Evolutionary conservation across 2,888 invertebrate species (phyloP).

Genomic region (Apodemia duryi): DNA sequence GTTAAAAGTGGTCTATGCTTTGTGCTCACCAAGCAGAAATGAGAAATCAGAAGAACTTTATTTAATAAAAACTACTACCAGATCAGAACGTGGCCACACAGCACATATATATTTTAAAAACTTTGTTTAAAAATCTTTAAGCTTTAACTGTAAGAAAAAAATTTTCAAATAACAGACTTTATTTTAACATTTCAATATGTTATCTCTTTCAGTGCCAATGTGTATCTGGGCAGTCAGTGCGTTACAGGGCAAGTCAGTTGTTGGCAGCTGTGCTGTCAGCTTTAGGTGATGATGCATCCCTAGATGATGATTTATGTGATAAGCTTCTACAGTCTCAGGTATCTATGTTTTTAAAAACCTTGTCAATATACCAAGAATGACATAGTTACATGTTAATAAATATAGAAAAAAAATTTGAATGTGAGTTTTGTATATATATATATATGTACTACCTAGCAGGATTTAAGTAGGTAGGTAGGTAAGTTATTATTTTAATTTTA

Average conservation of each 20-base stretch:
- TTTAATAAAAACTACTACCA: too few species aligned
- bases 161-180: not conserved
- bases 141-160: not conserved
- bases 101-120: not conserved
- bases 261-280: slow-evolving; percentile 86
- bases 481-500: too few species aligned
- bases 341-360: slow-evolving; percentile 20
- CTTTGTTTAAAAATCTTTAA: not conserved
- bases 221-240: slow-evolving; percentile 75
- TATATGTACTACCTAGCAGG: too few species aligned
- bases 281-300: slow-evolving; percentile 85
- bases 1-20: too few species aligned
- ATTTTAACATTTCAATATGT: slow-evolving; percentile 6
- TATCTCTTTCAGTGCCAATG: slow-evolving; percentile 59
- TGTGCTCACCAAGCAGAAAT: too few species aligned
- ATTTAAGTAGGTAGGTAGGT: too few species aligned
- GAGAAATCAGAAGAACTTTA: too few species aligned
- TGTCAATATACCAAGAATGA: too few species aligned
- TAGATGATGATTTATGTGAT: slow-evolving; percentile 88
- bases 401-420: too few species aligned
- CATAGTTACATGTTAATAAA: too few species aligned
- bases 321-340: slow-evolving; percentile 84
- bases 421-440: too few species aligned
- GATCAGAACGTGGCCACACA: too few species aligned
- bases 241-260: slow-evolving; percentile 88